Percentiles rank a stretch among this genome's conserved stretches.
phyloP scores from a whole-genome alignment of 2,888 invertebrate species.

The Villa cingulata region DNA sequence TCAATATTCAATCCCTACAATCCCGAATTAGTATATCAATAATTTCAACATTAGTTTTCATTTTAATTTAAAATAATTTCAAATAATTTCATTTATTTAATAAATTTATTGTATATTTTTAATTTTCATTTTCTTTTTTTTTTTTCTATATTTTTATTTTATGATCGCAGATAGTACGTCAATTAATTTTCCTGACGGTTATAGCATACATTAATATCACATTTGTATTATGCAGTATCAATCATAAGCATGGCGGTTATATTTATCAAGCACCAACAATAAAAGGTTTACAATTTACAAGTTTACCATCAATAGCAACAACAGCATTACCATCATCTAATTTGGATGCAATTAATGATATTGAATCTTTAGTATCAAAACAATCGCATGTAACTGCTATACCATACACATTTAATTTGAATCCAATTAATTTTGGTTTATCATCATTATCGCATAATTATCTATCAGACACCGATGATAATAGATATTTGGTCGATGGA shows the following conservation, averaged over 20 bases:
- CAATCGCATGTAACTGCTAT: neutral
- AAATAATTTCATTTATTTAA: too few species aligned
- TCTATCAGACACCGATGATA: slow-evolving; percentile 14
- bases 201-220: slow-evolving; percentile 1
- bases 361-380: slow-evolving; percentile 4
- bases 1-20: too few species aligned
- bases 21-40: too few species aligned
- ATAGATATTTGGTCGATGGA: slow-evolving; percentile 27
- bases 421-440: neutral
- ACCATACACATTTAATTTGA: neutral
- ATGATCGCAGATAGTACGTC: slow-evolving; percentile 2
- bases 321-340: neutral
- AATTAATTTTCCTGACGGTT: slow-evolving; percentile 1
- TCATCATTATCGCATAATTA: slow-evolving; percentile 2
- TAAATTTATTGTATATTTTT: neutral
- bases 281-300: neutral
- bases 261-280: slow-evolving; percentile 2
- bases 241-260: neutral
- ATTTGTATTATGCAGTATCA: neutral
- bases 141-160: too few species aligned
- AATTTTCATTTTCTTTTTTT: neutral
- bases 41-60: too few species aligned
- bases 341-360: neutral
- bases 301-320: neutral
- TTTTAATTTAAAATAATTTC: too few species aligned